Conservation (phyloP, 2,113 vertebrate genomes). For the Formicarius rufipectus region DNA sequence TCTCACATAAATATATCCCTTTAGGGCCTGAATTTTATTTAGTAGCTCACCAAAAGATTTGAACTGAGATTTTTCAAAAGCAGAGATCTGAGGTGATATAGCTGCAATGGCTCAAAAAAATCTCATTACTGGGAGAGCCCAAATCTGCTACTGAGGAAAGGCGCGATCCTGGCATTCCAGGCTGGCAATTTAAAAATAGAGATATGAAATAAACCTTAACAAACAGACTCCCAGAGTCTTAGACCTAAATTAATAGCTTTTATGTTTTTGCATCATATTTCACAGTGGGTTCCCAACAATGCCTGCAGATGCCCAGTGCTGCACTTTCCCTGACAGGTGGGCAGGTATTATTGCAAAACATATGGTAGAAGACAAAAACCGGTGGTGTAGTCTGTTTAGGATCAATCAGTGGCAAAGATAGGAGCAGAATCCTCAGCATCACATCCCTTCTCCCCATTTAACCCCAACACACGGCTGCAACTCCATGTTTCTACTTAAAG, state of each 20-base stretch:
- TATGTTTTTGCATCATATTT: neutral
- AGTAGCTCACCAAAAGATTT: neutral
- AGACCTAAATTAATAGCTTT: slow-evolving; percentile 2
- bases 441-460: neutral
- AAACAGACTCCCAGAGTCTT: neutral
- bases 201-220: neutral
- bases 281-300: slow-evolving; percentile 7
- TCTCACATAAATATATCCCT: neutral
- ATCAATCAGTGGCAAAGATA: neutral
- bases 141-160: neutral
- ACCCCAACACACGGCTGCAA: fast-evolving
- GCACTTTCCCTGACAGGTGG: neutral
- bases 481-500: neutral
- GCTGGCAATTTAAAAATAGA: neutral
- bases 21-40: neutral
- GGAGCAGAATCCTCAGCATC: neutral
- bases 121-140: neutral
- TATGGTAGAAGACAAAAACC: neutral
- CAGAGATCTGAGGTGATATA: neutral
- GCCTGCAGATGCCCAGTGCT: neutral
- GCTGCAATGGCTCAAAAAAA: neutral
- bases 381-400: neutral
- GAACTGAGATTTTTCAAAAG: neutral
- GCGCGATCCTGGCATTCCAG: neutral
- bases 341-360: slow-evolving; percentile 12